These are phyloP conservation scores for Morone chrysops DNA, from an alignment of 2,113 vertebrate genomes.

Conservation along the genomic window DNA sequence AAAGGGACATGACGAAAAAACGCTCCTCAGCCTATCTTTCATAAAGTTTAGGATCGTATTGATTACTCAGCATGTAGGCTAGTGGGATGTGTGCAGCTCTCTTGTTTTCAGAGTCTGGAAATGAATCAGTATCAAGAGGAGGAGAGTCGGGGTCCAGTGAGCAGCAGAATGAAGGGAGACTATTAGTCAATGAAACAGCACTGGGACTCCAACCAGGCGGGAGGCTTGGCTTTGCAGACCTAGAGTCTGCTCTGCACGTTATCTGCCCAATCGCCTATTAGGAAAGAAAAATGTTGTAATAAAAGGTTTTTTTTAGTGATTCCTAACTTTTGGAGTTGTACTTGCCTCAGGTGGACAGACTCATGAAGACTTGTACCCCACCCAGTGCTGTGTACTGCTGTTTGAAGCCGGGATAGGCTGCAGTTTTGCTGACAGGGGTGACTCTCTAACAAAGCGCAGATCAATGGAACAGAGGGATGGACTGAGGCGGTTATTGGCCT, in stretches of 20 bases:
- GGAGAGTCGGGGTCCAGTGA: conserved; percentile 37
- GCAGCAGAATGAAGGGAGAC: conserved; percentile 54
- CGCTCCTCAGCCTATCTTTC: conserved; percentile 5
- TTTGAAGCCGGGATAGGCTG: conserved; percentile 48
- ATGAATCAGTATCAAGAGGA: conserved; percentile 40
- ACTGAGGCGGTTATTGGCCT: conserved; percentile 42
- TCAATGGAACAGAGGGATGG: conserved; percentile 46
- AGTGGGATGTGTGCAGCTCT: conserved; percentile 13
- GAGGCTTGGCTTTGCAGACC: conserved; percentile 58
- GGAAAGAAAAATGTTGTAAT: conserved; percentile 56
- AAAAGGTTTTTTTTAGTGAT: conserved; percentile 29
- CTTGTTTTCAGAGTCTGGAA: conserved; percentile 39
- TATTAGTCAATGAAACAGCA: conserved; percentile 62
- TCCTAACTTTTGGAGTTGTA: conserved; percentile 34
- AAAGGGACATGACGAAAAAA: conserved; percentile 10
- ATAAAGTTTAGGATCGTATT: conserved; percentile 51
- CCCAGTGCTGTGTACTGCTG: conserved; percentile 8
- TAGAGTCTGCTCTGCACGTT: conserved; percentile 34
- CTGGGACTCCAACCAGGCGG: conserved; percentile 57
- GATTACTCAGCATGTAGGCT: conserved; percentile 55
- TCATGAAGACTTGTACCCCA: conserved; percentile 1
- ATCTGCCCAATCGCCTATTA: conserved; percentile 61
- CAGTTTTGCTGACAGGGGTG: conserved; percentile 55
- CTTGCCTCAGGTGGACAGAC: conserved; percentile 49
- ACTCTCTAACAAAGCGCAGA: conserved; percentile 58